phyloP scores from a whole-genome alignment of 2,797 vertebrate species.

The Synaphobranchus kaupii region DNA sequence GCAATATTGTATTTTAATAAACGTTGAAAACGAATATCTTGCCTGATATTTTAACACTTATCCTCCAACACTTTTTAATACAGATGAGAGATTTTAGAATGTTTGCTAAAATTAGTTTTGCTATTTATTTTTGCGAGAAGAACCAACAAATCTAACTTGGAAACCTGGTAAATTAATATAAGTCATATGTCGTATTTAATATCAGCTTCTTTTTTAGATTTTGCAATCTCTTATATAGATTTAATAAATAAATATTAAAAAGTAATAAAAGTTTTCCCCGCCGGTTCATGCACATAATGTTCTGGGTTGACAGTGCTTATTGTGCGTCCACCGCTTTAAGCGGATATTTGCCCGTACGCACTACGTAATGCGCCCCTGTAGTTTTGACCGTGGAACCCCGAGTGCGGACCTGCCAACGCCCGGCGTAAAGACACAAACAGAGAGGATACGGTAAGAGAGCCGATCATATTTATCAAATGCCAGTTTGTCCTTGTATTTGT shows the following conservation, averaged over 20 bases:
- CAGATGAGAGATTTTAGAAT: background rate
- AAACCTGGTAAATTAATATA: background rate
- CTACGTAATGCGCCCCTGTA: slow-evolving; percentile 71
- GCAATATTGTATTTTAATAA: background rate
- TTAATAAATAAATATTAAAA: no score
- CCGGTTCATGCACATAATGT: background rate
- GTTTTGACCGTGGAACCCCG: slow-evolving; percentile 74
- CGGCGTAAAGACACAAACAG: slow-evolving; percentile 72
- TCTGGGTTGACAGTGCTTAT: background rate
- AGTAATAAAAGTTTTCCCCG: background rate
- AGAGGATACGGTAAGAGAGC: slow-evolving; percentile 67
- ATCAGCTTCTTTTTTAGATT: background rate
- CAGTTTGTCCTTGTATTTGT: background rate
- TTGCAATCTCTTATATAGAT: background rate
- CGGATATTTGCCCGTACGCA: slow-evolving; percentile 44
- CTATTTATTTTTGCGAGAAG: background rate
- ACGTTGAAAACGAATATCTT: background rate
- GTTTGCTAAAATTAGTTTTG: background rate
- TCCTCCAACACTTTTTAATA: background rate
- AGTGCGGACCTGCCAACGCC: slow-evolving; percentile 80
- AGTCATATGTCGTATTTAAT: background rate
- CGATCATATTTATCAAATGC: background rate
- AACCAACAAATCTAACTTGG: background rate
- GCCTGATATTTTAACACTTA: background rate
- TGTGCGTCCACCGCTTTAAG: background rate